These are phyloP conservation scores for Hylyphantes graminicola DNA, from an alignment of 1,140 invertebrate species.

Conservation along the genomic window DNA sequence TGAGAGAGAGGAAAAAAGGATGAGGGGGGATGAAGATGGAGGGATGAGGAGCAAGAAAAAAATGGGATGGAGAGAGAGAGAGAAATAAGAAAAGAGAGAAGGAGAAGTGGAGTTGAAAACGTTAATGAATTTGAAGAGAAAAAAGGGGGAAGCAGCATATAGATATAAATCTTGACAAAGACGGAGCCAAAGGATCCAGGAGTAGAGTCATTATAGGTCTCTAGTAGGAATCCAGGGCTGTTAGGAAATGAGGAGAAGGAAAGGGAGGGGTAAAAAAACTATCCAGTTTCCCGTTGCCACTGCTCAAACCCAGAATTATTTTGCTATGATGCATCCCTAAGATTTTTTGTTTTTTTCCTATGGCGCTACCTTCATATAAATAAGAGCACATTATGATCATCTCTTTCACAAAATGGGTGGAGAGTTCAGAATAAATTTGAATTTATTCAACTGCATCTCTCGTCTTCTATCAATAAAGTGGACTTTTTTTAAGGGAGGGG, in stretches of 20 bases:
- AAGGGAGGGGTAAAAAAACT: slow-evolving; percentile 19
- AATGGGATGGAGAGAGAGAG: neutral
- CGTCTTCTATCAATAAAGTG: slow-evolving; percentile 55
- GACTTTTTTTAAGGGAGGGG: neutral
- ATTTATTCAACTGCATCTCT: slow-evolving; percentile 52
- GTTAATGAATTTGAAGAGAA: slow-evolving; percentile 54
- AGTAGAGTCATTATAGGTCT: slow-evolving; percentile 51
- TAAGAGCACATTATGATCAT: slow-evolving; percentile 53
- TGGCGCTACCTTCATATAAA: slow-evolving; percentile 28
- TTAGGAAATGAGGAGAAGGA: slow-evolving; percentile 27
- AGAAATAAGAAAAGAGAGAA: slow-evolving; percentile 5
- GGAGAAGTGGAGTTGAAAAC: slow-evolving; percentile 53
- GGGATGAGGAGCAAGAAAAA: slow-evolving; percentile 23
- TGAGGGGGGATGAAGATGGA: slow-evolving; percentile 5
- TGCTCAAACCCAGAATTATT: slow-evolving; percentile 57
- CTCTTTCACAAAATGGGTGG: slow-evolving; percentile 47
- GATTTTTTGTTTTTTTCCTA: slow-evolving; percentile 44
- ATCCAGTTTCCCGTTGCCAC: slow-evolving; percentile 6
- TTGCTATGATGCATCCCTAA: slow-evolving; percentile 38
- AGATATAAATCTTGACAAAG: slow-evolving; percentile 33
- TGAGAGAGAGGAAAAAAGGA: slow-evolving; percentile 12
- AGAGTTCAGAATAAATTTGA: slow-evolving; percentile 57
- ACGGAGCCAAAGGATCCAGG: slow-evolving; percentile 46
- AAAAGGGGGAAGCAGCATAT: slow-evolving; percentile 20
- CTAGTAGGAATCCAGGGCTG: slow-evolving; percentile 39